Percentiles rank a stretch among this genome's conserved stretches.
These are phyloP conservation scores for Chrysolina americana DNA, from an alignment of 2,888 invertebrate species.

Conservation along the genomic window DNA sequence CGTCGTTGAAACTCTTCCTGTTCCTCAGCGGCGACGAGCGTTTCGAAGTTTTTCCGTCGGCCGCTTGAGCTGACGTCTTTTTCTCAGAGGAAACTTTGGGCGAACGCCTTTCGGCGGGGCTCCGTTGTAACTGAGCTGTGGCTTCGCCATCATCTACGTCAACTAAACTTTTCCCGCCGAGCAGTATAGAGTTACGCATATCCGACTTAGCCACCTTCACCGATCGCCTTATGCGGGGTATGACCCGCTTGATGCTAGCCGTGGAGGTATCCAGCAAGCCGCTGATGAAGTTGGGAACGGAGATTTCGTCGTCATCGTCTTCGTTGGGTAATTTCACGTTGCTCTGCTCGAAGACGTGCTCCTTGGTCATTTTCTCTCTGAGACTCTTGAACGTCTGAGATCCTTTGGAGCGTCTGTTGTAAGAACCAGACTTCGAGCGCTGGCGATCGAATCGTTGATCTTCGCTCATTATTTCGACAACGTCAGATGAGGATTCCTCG, in stretches of 20 bases:
- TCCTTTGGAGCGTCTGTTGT: not conserved
- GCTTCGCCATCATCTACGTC: not conserved
- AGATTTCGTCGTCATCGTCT: not conserved
- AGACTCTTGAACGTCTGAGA: slow-evolving; percentile 17
- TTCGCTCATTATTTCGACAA: not conserved
- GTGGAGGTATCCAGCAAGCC: not conserved
- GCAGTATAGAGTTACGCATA: not conserved
- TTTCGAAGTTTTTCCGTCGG: not conserved
- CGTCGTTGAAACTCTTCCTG: too few species aligned
- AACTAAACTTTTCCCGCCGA: not conserved
- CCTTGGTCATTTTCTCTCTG: slow-evolving; percentile 20
- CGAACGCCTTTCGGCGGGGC: too few species aligned
- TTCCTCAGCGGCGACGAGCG: not conserved
- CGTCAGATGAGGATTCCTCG: slow-evolving; percentile 29
- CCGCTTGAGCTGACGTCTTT: not conserved
- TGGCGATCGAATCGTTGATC: not conserved
- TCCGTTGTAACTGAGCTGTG: too few species aligned
- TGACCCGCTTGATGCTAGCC: not conserved
- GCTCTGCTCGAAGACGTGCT: not conserved
- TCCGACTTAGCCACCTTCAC: not conserved
- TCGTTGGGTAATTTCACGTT: not conserved
- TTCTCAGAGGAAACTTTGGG: not conserved
- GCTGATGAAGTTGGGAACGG: slow-evolving; percentile 4
- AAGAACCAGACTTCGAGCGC: not conserved
- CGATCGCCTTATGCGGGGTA: slow-evolving; percentile 15